Conservation (phyloP, 2,797 vertebrate genomes). For the Paramormyrops hopkinsi region DNA sequence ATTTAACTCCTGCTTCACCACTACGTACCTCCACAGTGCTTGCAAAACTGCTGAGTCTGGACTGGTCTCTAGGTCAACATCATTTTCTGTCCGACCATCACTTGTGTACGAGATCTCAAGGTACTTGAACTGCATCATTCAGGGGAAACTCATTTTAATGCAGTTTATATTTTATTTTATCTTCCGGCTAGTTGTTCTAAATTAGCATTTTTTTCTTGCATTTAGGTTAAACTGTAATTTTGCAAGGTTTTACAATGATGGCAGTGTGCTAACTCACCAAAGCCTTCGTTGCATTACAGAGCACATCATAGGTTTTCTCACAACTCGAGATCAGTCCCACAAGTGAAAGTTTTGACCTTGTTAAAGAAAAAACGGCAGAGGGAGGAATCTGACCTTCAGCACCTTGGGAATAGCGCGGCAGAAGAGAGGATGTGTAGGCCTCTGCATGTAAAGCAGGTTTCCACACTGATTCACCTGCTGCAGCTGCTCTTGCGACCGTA, state of each 20-base stretch:
- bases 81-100: neutral
- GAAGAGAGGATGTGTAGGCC: constrained; percentile 27
- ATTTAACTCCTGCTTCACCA: neutral
- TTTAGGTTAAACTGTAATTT: constrained; percentile 43
- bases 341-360: constrained; percentile 34
- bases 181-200: constrained; percentile 36
- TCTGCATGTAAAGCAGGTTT: constrained; percentile 40
- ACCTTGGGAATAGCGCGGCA: constrained; percentile 9
- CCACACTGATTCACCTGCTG: neutral
- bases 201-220: constrained; percentile 26
- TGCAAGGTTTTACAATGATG: constrained; percentile 40
- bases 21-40: neutral
- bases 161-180: constrained; percentile 12
- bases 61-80: neutral
- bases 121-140: neutral
- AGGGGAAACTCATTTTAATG: constrained; percentile 25
- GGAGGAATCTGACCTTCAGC: constrained; percentile 41
- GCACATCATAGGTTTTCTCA: constrained; percentile 37
- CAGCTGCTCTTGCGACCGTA: neutral
- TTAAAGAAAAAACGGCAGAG: constrained; percentile 33
- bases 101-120: neutral
- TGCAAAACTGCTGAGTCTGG: neutral
- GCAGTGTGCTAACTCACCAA: constrained; percentile 30
- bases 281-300: constrained; percentile 33
- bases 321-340: constrained; percentile 31